A percentile compares a stretch with the other conserved stretches of the same genome.
Conservation (phyloP, 1,140 invertebrate species). For the Aphelinus certus region DNA sequence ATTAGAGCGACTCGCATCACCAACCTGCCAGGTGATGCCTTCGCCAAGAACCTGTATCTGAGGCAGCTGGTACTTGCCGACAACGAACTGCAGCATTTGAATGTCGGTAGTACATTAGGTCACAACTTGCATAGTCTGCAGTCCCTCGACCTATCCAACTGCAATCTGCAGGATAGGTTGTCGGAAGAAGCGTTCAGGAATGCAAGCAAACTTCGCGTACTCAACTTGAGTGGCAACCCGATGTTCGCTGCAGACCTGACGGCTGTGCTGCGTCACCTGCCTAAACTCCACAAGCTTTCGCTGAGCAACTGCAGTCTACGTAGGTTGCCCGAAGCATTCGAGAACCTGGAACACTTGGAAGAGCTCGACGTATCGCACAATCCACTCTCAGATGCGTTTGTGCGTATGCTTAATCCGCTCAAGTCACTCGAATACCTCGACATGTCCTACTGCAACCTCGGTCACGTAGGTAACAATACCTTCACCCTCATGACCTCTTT, state of each 20-base stretch:
- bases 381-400: conserved; percentile 75
- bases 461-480: conserved; percentile 72
- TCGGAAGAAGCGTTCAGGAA: conserved; percentile 76
- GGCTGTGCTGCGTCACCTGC: conserved; percentile 73
- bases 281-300: conserved; percentile 73
- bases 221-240: conserved; percentile 75
- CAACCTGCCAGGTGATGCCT: conserved; percentile 73
- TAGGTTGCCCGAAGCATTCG: conserved; percentile 73
- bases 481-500: conserved; percentile 77
- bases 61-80: conserved; percentile 73
- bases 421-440: conserved; percentile 75
- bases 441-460: conserved; percentile 78
- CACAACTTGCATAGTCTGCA: conserved; percentile 74
- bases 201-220: conserved; percentile 72
- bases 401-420: conserved; percentile 72
- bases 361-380: conserved; percentile 77
- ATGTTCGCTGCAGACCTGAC: conserved; percentile 74
- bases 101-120: conserved; percentile 73
- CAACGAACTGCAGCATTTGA: conserved; percentile 73
- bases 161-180: conserved; percentile 73
- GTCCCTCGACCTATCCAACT: conserved; percentile 75
- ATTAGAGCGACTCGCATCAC: conserved; percentile 71
- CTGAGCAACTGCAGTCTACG: conserved; percentile 74
- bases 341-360: conserved; percentile 72
- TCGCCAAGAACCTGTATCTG: conserved; percentile 73